Base-by-base conservation (phyloP, 2,888 invertebrate species). In the Drosophila nigricruria region DNA sequence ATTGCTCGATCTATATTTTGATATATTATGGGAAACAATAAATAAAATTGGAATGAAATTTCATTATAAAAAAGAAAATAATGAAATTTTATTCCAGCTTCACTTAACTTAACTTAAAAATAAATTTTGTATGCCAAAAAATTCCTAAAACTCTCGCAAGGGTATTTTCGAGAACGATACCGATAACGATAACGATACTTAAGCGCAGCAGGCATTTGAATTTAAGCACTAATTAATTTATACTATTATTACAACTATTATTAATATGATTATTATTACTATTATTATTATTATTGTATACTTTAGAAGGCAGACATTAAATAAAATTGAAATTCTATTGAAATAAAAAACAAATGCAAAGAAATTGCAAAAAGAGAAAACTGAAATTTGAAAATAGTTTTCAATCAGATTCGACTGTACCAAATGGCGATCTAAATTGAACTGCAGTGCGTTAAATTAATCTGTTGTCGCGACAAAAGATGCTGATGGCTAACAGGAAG, bases 401-500 rank as follows among this genome's bases (percentile, higher is more conserved):
- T 54, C 27, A 5, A 43, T 3, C 9, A 6, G 32, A 9, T 30
- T 60, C 20, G 16, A 36, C 27, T 52, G 45, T 34, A 45, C 25
- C 45, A 34, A 34, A 50, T 42, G 64, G 36, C 9, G 34, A 27
- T 43, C 57, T 87, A 78, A 88, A 90, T 90, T 90, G 84, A 90
- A 90, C 88, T 90, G 90, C 87, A 88, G 75, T 58, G 72, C 69
- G 74, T 73, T 88, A 77, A 85, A 90, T 90, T 90, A 89, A 88
- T 90, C 82, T 90, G 90, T 83, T 90, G 88, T 77, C 81, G 89
- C 84, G 90, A 88, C 88, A 90, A 84, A 58, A 80, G 79, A 76
- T 73, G 78, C 73, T 81, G 81, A 73, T 73, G 75, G 68, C 50
- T 73, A 84, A 83, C 90, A 79, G 90, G 90, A 90, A 90, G 90